Conservation (phyloP, 2,113 vertebrate species). For the Gila orcuttii region DNA sequence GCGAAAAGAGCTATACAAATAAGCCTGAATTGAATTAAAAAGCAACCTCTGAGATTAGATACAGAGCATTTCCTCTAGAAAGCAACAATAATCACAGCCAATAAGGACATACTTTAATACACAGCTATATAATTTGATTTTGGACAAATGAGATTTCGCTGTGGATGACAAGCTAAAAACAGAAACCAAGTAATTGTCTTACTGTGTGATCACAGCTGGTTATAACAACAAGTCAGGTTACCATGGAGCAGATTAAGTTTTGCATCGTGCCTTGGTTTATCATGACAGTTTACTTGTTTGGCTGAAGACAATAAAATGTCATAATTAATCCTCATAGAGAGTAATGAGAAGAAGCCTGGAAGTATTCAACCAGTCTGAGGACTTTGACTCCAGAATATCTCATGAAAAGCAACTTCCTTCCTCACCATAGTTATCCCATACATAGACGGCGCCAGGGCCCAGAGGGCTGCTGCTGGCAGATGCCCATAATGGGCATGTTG, state of each 20-base stretch:
- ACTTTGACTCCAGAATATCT: not conserved
- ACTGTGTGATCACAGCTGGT: not conserved
- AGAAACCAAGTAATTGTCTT: not conserved
- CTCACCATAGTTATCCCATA: not conserved
- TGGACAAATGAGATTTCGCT: too few relatives aligned
- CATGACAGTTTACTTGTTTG: not conserved
- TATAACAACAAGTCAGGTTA: not conserved
- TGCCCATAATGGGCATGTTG: conserved; percentile 24
- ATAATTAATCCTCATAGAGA: not conserved
- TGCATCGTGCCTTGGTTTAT: not conserved
- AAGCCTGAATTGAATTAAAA: too few relatives aligned
- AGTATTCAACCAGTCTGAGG: not conserved
- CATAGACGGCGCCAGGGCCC: not conserved
- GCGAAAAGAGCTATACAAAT: too few relatives aligned
- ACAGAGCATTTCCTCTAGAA: not conserved
- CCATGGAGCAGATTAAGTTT: not conserved
- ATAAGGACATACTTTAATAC: not conserved
- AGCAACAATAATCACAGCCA: too few relatives aligned
- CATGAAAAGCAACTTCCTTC: not conserved
- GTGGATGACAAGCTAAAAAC: not conserved
- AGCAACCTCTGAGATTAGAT: not conserved
- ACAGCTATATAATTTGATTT: not conserved
- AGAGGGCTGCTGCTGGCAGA: conserved; percentile 24
- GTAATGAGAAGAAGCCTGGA: not conserved
- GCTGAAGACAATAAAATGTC: conserved; percentile 8